phyloP scores from a whole-genome alignment of 2,888 invertebrate species.

The Aricia artaxerxes region DNA sequence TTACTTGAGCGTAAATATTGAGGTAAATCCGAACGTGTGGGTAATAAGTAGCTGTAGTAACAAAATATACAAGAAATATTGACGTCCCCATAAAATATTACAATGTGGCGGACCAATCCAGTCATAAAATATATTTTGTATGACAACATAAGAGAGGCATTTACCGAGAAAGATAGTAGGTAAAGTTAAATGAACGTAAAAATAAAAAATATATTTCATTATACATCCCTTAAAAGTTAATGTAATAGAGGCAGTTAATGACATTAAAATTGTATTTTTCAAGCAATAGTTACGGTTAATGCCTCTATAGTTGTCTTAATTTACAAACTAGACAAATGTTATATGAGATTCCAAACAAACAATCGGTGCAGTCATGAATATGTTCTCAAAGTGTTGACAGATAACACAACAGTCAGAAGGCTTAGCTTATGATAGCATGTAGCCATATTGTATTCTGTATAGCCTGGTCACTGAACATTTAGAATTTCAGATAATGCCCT shows the following conservation, averaged over 20 bases:
- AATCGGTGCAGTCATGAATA: slow-evolving; percentile 44
- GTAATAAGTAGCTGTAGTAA: slow-evolving; percentile 4
- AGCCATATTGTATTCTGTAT: neutral
- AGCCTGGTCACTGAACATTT: neutral
- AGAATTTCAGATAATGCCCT: neutral
- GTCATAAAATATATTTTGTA: neutral
- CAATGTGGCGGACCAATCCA: neutral
- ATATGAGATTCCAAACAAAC: slow-evolving; percentile 35
- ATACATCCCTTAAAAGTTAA: neutral
- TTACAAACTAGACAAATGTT: neutral
- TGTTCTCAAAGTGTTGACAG: slow-evolving; percentile 49
- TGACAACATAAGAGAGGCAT: neutral
- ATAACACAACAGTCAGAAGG: slow-evolving; percentile 44
- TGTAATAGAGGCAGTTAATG: neutral
- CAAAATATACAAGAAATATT: slow-evolving; percentile 18
- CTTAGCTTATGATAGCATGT: neutral
- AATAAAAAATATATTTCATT: too few relatives aligned
- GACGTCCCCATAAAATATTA: neutral
- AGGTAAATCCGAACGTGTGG: neutral
- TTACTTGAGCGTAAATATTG: neutral
- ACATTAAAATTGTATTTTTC: neutral
- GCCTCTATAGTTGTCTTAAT: neutral
- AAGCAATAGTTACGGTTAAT: neutral
- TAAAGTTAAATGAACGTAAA: too few relatives aligned
- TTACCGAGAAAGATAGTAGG: too few relatives aligned